phyloP scores from a whole-genome alignment of 2,113 vertebrate species.

The Gymnobelideus leadbeateri region DNA sequence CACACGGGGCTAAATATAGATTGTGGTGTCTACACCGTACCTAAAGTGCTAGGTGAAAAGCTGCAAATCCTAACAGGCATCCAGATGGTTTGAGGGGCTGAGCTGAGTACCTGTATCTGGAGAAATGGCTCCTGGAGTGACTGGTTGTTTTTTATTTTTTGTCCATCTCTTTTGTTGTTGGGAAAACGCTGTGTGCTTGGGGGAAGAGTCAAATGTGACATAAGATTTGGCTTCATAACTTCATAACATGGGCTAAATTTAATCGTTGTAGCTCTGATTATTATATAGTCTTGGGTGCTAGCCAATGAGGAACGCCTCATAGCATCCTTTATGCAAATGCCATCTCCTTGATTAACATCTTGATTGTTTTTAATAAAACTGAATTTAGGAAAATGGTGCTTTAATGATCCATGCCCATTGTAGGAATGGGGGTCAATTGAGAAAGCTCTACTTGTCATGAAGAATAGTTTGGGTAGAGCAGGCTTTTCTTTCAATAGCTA shows the following conservation, averaged over 20 bases:
- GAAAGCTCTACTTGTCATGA: neutral
- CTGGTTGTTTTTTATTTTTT: neutral
- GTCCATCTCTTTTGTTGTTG: slow-evolving; percentile 15
- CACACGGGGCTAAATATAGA: neutral
- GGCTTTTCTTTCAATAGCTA: neutral
- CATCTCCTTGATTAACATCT: neutral
- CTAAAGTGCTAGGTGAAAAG: neutral
- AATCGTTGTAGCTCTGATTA: neutral
- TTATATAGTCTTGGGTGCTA: neutral
- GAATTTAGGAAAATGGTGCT: neutral
- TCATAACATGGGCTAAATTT: neutral
- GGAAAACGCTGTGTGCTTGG: neutral
- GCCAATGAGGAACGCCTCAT: neutral
- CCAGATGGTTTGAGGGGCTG: neutral
- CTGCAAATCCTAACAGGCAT: neutral
- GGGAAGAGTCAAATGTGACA: neutral
- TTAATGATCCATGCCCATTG: too few relatives aligned
- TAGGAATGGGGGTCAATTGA: neutral
- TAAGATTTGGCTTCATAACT: neutral
- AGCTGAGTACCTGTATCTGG: neutral
- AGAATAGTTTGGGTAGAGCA: neutral
- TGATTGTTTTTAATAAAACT: neutral
- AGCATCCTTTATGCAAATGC: neutral
- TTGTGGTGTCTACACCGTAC: neutral
- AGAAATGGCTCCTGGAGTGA: neutral